A percentile compares a stretch with the other conserved stretches of the same genome.
These are phyloP conservation scores for Parazoanthus darwini DNA, from an alignment of 92 coral and sea anemone genomes.

Conservation along the genomic window DNA sequence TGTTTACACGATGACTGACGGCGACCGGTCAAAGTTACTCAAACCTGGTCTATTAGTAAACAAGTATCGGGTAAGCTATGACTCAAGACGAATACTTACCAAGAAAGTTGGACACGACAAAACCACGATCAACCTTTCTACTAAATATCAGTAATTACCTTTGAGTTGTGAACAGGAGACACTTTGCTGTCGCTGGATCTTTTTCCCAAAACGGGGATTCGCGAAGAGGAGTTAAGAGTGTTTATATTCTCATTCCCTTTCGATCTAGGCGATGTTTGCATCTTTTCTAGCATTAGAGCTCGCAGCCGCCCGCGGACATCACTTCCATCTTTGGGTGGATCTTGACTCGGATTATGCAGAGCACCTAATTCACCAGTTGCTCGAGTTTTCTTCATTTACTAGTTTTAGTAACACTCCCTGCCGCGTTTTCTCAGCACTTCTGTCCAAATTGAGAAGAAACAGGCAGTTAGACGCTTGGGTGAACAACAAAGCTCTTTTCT, in stretches of 20 bases:
- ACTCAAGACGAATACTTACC: background rate
- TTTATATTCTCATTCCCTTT: conserved; percentile 56
- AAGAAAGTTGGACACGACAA: background rate
- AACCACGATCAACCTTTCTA: background rate
- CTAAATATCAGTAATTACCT: background rate
- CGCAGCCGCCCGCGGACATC: conserved; percentile 57
- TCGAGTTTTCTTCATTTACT: conserved; percentile 13
- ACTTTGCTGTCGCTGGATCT: conserved; percentile 23
- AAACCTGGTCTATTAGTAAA: background rate
- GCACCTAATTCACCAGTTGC: background rate
- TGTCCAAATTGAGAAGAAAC: background rate
- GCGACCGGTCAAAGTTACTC: background rate
- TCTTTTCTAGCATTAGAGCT: conserved; percentile 44
- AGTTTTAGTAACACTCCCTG: background rate
- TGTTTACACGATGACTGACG: background rate
- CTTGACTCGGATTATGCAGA: background rate
- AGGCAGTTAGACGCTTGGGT: background rate
- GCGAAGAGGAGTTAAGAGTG: conserved; percentile 46
- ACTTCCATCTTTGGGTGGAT: background rate
- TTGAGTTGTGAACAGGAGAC: conserved; percentile 8
- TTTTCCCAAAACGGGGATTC: conserved; percentile 38
- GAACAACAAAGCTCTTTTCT: background rate
- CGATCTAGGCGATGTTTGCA: conserved; percentile 44
- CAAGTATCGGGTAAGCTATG: background rate
- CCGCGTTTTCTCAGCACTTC: background rate